Base-by-base conservation (phyloP, 2,888 invertebrate genomes). In the Clepsis dumicolana region DNA sequence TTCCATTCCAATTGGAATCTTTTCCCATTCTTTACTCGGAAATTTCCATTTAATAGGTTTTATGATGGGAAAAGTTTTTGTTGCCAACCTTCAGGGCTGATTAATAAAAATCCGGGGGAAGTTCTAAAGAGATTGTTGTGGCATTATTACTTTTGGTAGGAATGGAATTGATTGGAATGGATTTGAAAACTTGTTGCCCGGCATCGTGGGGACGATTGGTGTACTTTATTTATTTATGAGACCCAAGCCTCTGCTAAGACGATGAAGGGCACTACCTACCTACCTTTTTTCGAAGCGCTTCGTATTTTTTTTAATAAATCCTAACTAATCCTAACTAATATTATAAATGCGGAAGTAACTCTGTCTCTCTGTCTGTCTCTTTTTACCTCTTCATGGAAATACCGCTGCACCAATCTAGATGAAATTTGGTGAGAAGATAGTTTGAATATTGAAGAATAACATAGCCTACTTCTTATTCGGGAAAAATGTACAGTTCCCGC, bases 11-110 rank as follows among this genome's bases (percentile, higher is more conserved):
- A 56, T 50, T 44, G 32, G 53, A 48, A 50, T 61, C 38, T 61
- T 21, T 61, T 62, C 35, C 60, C 60, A 60, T 60, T 61, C 29
- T 66, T 66, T 54, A 53, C 44, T 27, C 65, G 52, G 44, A 61
- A 65, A 44, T 61, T 66, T 54, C 44, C 53, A 66, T 66, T 56
- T 56, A 62, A 62, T 62, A 60, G 66, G 54, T 67, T 67, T 62
- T 56, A 48, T 61, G 54, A 66, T 66, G 65, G 65, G 53, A 65
- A 65, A 66, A 66, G 53, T 66, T 65, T 65, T 60, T 52, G 65
- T 65, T 60, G 53, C 54, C 52, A 52, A 41, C 52, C 66, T 56
- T 67, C 66, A 21, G 24, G 60, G 27, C 62, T 62, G 56, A 67
- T 66, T 54, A 66, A 61, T 62, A 67, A 67, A 62, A 66, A 66